Base-by-base conservation (phyloP, 2,797 vertebrate genomes). In the Neopelma chrysocephalum region DNA sequence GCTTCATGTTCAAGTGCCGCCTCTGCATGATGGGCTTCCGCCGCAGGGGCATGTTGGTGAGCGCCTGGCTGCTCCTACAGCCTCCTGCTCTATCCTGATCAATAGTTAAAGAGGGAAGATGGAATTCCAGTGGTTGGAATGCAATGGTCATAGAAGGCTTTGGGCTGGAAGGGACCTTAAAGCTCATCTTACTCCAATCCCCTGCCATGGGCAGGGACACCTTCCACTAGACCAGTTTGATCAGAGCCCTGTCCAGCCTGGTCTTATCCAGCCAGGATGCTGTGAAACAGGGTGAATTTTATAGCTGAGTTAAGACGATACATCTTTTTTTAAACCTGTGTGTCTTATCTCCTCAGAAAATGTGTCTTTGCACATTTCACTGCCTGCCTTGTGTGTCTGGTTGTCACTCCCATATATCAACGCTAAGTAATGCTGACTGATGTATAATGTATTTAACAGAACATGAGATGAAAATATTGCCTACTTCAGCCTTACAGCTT, bases 1-100 rank as follows among this genome's bases (percentile, higher is more conserved):
- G 99, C 98, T 99, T 99, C 97, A 98, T 99, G 94, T 99, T 99
- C 98, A 99, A 99, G 97, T 99, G 99, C 96, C 98, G 99, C 15
- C 97, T 99, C 50, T 99, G 99, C 57, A 99, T 99, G 99, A 99
- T 99, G 99, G 99, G 99, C 23, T 99, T 99, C 97, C 98, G 99
- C 51, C 98, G 99, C 19, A 98, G 99, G 75, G 99, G 99, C 80
- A 99, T 99, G 99, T 97, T 99, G 99, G 99, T 99, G 97, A 98
- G 98, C 89, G 58, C 20, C 38, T 13, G 10, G 11, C 20, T 70
- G 38, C 82, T 32, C 34, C 50, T 34, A 3, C n/a, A 48, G 6
- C 71, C 85, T 61, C 65, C 4, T 61, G 3, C 29, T 50, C 32
- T 20, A 0, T 45, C 50, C 22, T 43, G 20, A 26, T 26, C 12